phyloP scores from a whole-genome alignment of 2,888 invertebrate species.

The Sphaerophoria taeniata region DNA sequence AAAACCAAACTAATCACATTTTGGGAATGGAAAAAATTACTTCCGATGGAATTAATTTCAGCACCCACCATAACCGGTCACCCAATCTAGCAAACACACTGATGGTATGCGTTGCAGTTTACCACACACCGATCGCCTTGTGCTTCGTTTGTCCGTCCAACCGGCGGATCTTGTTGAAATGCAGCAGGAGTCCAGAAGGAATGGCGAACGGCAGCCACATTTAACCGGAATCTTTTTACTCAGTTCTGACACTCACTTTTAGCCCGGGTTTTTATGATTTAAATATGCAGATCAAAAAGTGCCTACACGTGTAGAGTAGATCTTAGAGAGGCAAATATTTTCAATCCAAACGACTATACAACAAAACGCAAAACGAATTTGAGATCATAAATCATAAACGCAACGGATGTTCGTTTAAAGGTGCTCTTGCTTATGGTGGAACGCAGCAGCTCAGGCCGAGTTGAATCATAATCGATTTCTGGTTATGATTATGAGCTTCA shows the following conservation, averaged over 20 bases:
- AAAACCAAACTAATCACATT: constrained; percentile 71
- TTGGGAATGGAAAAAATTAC: constrained; percentile 76
- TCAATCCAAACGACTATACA: constrained; percentile 34
- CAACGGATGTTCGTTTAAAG: constrained; percentile 39
- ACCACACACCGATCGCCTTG: constrained; percentile 17
- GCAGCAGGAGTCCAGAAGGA: constrained; percentile 24
- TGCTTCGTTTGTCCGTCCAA: neutral
- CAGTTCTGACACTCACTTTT: constrained; percentile 56
- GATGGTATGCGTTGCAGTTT: constrained; percentile 3
- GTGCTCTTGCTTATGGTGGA: neutral
- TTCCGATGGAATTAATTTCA: constrained; percentile 78
- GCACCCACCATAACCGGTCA: constrained; percentile 76
- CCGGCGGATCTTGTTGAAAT: constrained; percentile 25
- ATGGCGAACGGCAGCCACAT: constrained; percentile 44
- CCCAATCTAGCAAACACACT: neutral
- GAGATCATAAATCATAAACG: constrained; percentile 70
- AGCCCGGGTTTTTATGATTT: constrained; percentile 63
- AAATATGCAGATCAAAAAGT: constrained; percentile 71
- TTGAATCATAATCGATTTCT: constrained; percentile 82
- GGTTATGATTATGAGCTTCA: constrained; percentile 78
- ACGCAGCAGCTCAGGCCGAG: constrained; percentile 17
- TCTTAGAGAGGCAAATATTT: constrained; percentile 41
- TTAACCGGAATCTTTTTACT: constrained; percentile 53
- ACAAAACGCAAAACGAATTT: constrained; percentile 65
- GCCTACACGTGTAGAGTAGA: constrained; percentile 57